These are phyloP conservation scores for Drosophila recens DNA, from an alignment of 2,888 invertebrate species.

Conservation along the genomic window DNA sequence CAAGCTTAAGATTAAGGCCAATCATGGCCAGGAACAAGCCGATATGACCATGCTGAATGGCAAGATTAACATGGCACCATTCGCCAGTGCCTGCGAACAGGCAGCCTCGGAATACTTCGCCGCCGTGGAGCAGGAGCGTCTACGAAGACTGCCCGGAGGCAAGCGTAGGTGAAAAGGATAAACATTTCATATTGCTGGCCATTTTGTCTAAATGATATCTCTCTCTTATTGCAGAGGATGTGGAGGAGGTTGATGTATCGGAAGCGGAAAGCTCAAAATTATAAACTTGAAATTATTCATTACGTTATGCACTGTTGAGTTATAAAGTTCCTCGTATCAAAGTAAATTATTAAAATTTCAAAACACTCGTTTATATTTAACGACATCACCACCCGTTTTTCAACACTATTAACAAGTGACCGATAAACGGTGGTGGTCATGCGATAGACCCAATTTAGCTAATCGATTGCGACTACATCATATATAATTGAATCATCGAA, in stretches of 20 bases:
- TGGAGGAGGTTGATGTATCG: constrained; percentile 83
- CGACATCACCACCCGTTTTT: background rate
- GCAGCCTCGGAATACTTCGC: constrained; percentile 86
- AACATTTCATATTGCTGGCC: background rate
- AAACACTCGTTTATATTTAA: background rate
- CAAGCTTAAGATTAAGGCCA: constrained; percentile 87
- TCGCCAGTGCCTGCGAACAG: constrained; percentile 83
- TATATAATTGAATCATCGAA: constrained; percentile 7
- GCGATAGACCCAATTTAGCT: background rate
- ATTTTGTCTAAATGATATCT: constrained; percentile 11
- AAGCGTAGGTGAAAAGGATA: constrained; percentile 84
- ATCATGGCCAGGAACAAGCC: constrained; percentile 83
- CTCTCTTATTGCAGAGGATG: constrained; percentile 79
- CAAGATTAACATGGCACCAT: constrained; percentile 83
- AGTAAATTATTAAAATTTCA: background rate
- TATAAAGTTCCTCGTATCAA: constrained; percentile 15
- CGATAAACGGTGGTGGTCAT: constrained; percentile 32
- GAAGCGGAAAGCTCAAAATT: constrained; percentile 77
- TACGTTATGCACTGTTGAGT: constrained; percentile 4
- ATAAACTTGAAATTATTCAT: constrained; percentile 24
- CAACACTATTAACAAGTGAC: constrained; percentile 16
- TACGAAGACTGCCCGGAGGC: constrained; percentile 82
- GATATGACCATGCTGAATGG: constrained; percentile 83
- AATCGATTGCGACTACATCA: constrained; percentile 12
- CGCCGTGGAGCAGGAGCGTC: constrained; percentile 86